Percentiles rank a stretch among this genome's conserved stretches.
These are phyloP conservation scores for Ennomos erosarius DNA, from an alignment of 2,888 invertebrate species.

Conservation along the genomic window DNA sequence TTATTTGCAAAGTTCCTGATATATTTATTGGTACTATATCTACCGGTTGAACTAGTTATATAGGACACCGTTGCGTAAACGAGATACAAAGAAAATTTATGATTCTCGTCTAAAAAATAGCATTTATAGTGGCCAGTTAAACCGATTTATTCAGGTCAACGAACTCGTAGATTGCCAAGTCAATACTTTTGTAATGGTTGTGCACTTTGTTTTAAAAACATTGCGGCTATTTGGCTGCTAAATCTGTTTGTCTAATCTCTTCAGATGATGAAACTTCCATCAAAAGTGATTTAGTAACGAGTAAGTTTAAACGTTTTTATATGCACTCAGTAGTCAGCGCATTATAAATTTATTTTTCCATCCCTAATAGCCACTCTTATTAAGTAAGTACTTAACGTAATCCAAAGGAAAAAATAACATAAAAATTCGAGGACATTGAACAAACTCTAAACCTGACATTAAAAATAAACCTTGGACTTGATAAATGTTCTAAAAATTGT, in stretches of 20 bases:
- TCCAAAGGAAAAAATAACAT: slow-evolving; percentile 1
- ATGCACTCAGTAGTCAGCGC: no score
- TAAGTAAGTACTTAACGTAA: no score
- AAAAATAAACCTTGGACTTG: slow-evolving; percentile 39
- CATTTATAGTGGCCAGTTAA: slow-evolving; percentile 24
- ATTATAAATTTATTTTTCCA: background rate
- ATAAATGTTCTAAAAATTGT: slow-evolving; percentile 40
- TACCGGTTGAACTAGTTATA: slow-evolving; percentile 22
- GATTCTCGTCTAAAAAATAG: slow-evolving; percentile 32
- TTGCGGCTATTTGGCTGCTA: slow-evolving; percentile 5
- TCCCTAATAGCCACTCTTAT: background rate
- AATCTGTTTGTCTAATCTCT: slow-evolving; percentile 2
- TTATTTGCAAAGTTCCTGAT: no score
- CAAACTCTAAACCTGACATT: slow-evolving; percentile 36
- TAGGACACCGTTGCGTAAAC: slow-evolving; percentile 31
- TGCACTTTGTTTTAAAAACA: slow-evolving; percentile 16
- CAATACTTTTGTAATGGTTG: slow-evolving; percentile 10
- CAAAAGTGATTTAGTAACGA: background rate
- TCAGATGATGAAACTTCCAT: background rate
- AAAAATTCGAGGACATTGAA: slow-evolving; percentile 17
- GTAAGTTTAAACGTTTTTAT: background rate
- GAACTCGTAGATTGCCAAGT: slow-evolving; percentile 26
- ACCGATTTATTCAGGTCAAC: slow-evolving; percentile 39
- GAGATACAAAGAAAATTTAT: slow-evolving; percentile 32
- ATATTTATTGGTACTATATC: background rate